Evolutionary conservation across 2,113 vertebrate species (phyloP).

Genomic region (Bufo bufo): DNA sequence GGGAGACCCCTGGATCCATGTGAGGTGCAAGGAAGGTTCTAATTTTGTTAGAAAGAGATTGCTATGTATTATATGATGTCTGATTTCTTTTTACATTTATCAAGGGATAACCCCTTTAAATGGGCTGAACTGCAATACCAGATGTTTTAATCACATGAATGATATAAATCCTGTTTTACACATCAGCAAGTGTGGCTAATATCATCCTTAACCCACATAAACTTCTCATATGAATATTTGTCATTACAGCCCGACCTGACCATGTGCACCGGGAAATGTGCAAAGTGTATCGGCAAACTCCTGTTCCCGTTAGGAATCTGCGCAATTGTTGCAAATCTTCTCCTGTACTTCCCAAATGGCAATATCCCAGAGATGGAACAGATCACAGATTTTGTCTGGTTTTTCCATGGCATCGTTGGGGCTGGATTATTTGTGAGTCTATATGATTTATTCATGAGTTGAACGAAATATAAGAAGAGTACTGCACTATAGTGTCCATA

Average conservation of each 20-base stretch:
- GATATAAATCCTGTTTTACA: neutral
- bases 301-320: constrained; percentile 66
- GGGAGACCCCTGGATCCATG: too few species aligned
- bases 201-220: neutral
- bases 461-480: neutral
- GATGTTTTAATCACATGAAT: neutral
- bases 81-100: too few species aligned
- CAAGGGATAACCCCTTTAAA: too few species aligned
- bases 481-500: neutral
- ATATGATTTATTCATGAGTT: neutral
- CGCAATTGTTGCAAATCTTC: constrained; percentile 70
- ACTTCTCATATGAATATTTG: neutral
- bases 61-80: too few species aligned
- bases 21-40: too few species aligned
- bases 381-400: constrained; percentile 73
- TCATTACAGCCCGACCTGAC: constrained; percentile 15
- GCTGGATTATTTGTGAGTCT: constrained; percentile 73
- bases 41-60: too few species aligned
- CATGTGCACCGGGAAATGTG: constrained; percentile 68
- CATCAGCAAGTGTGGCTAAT: neutral
- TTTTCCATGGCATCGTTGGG: constrained; percentile 73
- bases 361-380: constrained; percentile 62
- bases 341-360: constrained; percentile 72
- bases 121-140: too few species aligned
- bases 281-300: constrained; percentile 62